These are phyloP conservation scores for Augochlorella aurata DNA, from an alignment of 2,888 invertebrate genomes.

Conservation along the genomic window DNA sequence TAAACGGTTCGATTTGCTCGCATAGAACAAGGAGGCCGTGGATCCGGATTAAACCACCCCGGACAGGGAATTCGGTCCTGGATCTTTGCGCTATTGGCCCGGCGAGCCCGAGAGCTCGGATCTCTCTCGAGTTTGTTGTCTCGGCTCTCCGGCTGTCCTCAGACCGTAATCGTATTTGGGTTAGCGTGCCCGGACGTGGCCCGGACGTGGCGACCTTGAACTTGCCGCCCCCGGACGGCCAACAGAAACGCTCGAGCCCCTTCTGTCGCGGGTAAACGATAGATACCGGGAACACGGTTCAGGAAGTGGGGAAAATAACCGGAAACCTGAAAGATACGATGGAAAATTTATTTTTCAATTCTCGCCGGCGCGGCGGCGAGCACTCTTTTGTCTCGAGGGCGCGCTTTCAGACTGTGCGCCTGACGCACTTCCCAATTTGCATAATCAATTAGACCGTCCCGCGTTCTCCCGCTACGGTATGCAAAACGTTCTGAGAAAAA, in stretches of 20 bases:
- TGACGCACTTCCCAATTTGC: not conserved
- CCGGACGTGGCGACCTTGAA: slow-evolving; percentile 76
- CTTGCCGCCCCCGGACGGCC: slow-evolving; percentile 70
- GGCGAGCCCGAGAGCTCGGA: slow-evolving; percentile 21
- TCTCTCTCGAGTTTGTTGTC: slow-evolving; percentile 58
- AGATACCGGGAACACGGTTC: slow-evolving; percentile 33
- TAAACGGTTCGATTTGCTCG: not conserved
- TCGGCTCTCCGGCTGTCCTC: slow-evolving; percentile 54
- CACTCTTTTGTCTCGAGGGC: not conserved
- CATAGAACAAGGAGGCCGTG: not conserved
- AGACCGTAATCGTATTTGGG: slow-evolving; percentile 72
- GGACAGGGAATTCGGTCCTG: slow-evolving; percentile 15
- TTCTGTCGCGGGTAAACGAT: slow-evolving; percentile 34
- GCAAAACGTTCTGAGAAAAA: too few species aligned
- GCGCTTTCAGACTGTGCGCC: too few species aligned
- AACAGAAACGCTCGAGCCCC: slow-evolving; percentile 56
- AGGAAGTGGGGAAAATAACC: slow-evolving; percentile 33
- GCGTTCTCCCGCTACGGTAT: not conserved
- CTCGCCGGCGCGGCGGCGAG: too few species aligned
- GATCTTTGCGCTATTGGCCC: slow-evolving; percentile 31
- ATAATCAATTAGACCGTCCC: not conserved
- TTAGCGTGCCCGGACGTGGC: slow-evolving; percentile 75
- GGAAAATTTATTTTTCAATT: slow-evolving; percentile 10
- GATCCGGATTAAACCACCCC: not conserved
- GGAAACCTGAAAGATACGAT: slow-evolving; percentile 31